These are phyloP conservation scores for Melanaphis sacchari DNA, from an alignment of 1,140 invertebrate genomes.

Conservation along the genomic window DNA sequence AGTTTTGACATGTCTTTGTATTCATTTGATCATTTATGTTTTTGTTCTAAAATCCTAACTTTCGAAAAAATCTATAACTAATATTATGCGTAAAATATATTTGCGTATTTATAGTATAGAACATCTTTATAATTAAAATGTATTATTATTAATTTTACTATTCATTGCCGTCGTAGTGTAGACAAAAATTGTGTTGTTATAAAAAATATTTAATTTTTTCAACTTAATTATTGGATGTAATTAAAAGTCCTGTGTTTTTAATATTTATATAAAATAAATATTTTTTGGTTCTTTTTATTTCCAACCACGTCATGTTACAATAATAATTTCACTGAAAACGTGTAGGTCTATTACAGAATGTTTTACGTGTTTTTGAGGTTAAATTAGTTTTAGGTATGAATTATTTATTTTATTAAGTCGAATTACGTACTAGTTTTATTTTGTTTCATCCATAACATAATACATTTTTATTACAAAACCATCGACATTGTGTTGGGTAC, in stretches of 20 bases:
- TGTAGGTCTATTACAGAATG: background rate
- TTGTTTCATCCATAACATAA: background rate
- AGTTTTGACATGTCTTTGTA: background rate
- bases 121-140: no score
- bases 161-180: background rate
- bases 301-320: background rate
- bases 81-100: background rate
- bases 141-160: background rate
- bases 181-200: background rate
- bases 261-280: background rate
- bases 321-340: background rate
- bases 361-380: background rate
- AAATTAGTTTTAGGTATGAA: background rate
- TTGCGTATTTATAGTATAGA: background rate
- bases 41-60: no score
- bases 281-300: background rate
- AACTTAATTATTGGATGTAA: background rate
- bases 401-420: background rate
- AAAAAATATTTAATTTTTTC: background rate
- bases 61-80: no score
- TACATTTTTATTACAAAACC: background rate
- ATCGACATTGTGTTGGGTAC: conserved; percentile 1
- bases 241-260: background rate
- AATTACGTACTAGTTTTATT: background rate
- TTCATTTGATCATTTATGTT: background rate